A percentile compares a stretch with the other conserved stretches of the same genome.
Conservation (phyloP, 1,140 invertebrate genomes). For the Pentalonia nigronervosa region DNA sequence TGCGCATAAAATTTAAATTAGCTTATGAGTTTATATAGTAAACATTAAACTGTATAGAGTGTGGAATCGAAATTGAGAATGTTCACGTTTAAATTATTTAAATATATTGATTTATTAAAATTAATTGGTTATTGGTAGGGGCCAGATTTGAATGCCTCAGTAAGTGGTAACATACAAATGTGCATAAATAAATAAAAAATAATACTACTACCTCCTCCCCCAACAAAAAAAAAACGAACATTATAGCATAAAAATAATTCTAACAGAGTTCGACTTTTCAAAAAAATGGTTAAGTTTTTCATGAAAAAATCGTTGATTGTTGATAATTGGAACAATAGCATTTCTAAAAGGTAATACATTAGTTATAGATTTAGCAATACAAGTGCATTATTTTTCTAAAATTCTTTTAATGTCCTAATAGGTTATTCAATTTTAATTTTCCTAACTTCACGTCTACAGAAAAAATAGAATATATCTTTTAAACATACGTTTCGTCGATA, state of each 20-base stretch:
- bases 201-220: neutral
- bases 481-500: too few species aligned
- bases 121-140: neutral
- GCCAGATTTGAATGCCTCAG: neutral
- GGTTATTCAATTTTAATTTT: too few species aligned
- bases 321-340: too few species aligned
- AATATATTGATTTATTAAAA: neutral
- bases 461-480: too few species aligned
- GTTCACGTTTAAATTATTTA: neutral
- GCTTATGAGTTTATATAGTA: neutral
- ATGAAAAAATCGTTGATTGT: too few species aligned
- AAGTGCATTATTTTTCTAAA: too few species aligned
- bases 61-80: neutral
- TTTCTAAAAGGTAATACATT: too few species aligned
- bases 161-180: neutral
- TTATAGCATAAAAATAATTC: neutral
- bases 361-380: too few species aligned
- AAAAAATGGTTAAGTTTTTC: too few species aligned
- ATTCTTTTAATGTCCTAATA: too few species aligned
- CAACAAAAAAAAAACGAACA: neutral
- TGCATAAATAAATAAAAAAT: neutral
- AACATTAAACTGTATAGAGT: neutral
- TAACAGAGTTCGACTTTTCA: too few species aligned
- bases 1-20: constrained; percentile 18
- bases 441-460: too few species aligned